phyloP scores from a whole-genome alignment of 2,113 vertebrate species.

The Takifugu bimaculatus region DNA sequence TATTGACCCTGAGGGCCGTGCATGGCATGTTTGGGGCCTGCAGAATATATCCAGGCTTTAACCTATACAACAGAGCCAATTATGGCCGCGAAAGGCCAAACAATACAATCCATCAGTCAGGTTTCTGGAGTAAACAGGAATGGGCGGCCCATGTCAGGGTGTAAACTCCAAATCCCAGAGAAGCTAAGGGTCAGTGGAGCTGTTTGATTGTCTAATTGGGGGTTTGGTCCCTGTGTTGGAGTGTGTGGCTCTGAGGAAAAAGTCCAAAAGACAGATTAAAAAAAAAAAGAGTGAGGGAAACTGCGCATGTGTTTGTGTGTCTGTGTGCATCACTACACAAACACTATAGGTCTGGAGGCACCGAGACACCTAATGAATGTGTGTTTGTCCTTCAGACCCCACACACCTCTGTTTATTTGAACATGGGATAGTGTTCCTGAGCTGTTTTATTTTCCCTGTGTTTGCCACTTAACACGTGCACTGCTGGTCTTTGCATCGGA shows the following conservation, averaged over 20 bases:
- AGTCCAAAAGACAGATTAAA: conserved; percentile 38
- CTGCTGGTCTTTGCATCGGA: conserved; percentile 32
- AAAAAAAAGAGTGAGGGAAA: conserved; percentile 29
- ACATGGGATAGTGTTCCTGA: conserved; percentile 73
- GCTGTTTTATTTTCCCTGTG: conserved; percentile 69
- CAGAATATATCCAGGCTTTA: conserved; percentile 77
- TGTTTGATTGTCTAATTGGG: conserved; percentile 77
- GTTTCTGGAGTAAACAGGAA: conserved; percentile 71
- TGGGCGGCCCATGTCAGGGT: conserved; percentile 56
- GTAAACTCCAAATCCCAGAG: conserved; percentile 71
- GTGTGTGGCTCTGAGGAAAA: conserved; percentile 33
- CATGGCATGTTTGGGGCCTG: conserved; percentile 80
- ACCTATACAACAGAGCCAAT: conserved; percentile 79
- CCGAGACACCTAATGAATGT: conserved; percentile 70
- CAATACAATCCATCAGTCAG: conserved; percentile 79
- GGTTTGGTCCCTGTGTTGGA: conserved; percentile 22
- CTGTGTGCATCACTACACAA: conserved; percentile 45
- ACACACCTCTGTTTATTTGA: conserved; percentile 78
- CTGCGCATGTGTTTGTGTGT: conserved; percentile 24
- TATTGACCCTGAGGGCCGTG: conserved; percentile 73
- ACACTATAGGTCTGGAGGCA: conserved; percentile 45
- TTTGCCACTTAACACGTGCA: conserved; percentile 71
- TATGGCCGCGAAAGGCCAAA: conserved; percentile 77
- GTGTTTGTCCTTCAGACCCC: conserved; percentile 73
- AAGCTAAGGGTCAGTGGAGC: conserved; percentile 73